Conservation (phyloP, 2,113 vertebrate species). For the Elanoides forficatus region DNA sequence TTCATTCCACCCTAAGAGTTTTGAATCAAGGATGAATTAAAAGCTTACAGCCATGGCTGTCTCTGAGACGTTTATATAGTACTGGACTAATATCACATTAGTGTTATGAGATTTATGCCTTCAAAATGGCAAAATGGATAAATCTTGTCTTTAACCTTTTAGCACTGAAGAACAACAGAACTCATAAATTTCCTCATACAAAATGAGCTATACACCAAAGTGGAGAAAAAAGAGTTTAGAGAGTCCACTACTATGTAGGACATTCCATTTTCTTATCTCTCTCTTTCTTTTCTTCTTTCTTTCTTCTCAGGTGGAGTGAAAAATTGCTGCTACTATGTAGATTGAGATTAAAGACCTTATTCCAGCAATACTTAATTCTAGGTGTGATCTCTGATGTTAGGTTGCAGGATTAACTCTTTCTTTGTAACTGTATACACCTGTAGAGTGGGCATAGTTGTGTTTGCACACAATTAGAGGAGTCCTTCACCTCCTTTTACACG, state of each 20-base stretch:
- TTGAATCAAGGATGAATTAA: not conserved
- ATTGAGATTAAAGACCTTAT: not conserved
- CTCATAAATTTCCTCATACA: not conserved
- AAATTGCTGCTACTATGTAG: not conserved
- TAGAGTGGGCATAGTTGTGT: rapidly evolving
- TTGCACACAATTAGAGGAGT: not conserved
- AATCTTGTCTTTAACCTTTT: not conserved
- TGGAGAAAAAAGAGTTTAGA: not conserved
- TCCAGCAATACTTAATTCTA: not conserved
- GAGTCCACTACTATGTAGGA: not conserved
- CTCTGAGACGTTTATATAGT: not conserved
- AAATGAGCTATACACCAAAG: rapidly evolving
- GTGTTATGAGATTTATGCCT: not conserved
- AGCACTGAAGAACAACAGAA: not conserved
- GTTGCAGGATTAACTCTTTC: not conserved
- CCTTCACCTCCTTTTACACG: not conserved
- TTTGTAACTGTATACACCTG: not conserved
- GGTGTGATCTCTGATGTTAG: not conserved
- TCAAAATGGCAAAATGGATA: not conserved
- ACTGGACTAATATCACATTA: not conserved
- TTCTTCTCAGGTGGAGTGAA: not conserved
- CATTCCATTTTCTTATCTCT: not conserved
- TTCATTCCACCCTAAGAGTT: not conserved
- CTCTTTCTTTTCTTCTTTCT: not conserved
- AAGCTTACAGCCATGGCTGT: not conserved